A percentile compares a stretch with the other conserved stretches of the same genome.
Conservation (phyloP, 2,888 invertebrate genomes). For the Papilio gigon region DNA sequence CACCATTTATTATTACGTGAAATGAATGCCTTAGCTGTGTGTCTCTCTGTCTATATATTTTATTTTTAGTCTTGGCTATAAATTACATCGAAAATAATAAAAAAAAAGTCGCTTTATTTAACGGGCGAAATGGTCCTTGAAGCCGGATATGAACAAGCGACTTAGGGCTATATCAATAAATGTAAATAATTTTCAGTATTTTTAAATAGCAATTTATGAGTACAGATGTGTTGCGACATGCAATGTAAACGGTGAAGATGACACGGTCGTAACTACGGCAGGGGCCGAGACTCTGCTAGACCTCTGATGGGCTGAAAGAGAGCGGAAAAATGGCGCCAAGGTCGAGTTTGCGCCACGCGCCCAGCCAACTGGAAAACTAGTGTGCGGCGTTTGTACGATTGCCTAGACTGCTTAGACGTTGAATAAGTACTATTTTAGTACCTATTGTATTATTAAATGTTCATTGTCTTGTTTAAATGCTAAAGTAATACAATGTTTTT, state of each 20-base stretch:
- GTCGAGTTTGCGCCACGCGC: conserved; percentile 72
- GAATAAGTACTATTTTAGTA: conserved; percentile 18
- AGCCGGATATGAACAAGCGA: too few relatives aligned
- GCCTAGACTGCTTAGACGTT: conserved; percentile 12
- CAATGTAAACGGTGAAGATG: conserved; percentile 47
- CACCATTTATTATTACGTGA: too few relatives aligned
- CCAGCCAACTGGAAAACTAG: conserved; percentile 71
- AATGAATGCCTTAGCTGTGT: too few relatives aligned
- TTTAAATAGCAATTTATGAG: background rate
- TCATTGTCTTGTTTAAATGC: conserved; percentile 8
- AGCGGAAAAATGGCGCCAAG: conserved; percentile 81
- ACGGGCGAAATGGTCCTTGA: too few relatives aligned
- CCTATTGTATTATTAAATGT: conserved; percentile 6
- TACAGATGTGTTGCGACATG: conserved; percentile 21
- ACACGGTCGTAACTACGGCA: conserved; percentile 44
- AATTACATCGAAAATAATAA: too few relatives aligned
- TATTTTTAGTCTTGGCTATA: too few relatives aligned
- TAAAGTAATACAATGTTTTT: background rate
- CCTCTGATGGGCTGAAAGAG: conserved; percentile 77
- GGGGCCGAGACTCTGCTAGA: conserved; percentile 48
- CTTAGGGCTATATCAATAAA: too few relatives aligned
- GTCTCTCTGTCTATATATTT: too few relatives aligned
- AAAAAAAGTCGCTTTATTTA: too few relatives aligned
- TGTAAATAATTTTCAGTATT: background rate
- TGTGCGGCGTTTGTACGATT: conserved; percentile 45